Conservation (phyloP, 2,113 vertebrate genomes). For the Calyptomena viridis region DNA sequence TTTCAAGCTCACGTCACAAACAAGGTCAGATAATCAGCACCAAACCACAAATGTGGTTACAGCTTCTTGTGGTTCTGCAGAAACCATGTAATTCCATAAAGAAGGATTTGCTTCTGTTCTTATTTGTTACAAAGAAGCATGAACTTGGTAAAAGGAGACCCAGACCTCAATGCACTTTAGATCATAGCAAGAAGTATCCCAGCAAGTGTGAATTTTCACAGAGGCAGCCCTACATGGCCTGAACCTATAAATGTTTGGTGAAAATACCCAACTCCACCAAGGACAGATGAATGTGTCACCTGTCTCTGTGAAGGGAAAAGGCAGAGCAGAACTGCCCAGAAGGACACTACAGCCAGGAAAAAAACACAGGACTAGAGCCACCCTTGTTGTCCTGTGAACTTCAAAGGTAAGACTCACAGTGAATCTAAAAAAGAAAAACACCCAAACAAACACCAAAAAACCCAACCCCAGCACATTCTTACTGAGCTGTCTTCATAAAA, state of each 20-base stretch:
- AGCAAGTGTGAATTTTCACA: neutral
- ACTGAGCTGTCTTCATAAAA: neutral
- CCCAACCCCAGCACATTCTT: neutral
- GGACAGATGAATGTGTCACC: neutral
- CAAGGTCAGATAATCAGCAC: neutral
- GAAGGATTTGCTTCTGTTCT: neutral
- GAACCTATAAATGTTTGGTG: neutral
- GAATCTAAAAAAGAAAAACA: neutral
- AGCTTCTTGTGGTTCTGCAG: neutral
- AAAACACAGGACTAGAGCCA: neutral
- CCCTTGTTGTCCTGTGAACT: accelerated
- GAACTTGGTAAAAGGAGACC: neutral
- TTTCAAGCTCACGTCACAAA: neutral
- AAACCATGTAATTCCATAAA: neutral
- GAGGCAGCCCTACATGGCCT: neutral
- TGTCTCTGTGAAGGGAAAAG: neutral
- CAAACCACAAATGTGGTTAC: neutral
- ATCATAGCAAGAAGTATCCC: neutral
- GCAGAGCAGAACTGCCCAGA: neutral
- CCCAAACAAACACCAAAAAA: neutral
- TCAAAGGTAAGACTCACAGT: neutral
- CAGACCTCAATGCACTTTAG: neutral
- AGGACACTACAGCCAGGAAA: neutral
- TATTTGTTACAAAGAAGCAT: neutral
- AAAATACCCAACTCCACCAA: neutral